phyloP scores from a whole-genome alignment of 2,797 vertebrate genomes.

The Picus viridis region DNA sequence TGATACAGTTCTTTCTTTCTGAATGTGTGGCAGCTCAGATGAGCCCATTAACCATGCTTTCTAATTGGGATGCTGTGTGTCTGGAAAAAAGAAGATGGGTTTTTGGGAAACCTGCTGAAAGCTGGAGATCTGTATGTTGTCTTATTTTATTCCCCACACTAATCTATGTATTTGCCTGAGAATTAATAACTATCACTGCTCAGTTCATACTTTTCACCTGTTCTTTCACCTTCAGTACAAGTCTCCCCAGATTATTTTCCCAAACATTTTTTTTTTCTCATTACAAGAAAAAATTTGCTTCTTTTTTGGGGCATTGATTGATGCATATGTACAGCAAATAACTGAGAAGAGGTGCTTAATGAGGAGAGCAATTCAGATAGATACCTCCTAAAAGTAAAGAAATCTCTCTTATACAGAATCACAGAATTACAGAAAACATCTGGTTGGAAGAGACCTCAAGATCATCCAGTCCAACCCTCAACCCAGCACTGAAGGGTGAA shows the following conservation, averaged over 20 bases:
- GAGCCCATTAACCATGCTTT: background rate
- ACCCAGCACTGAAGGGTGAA: no score
- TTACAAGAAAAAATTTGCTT: background rate
- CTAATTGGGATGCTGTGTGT: background rate
- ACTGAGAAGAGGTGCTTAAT: background rate
- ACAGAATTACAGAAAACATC: no score
- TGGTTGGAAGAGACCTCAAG: no score
- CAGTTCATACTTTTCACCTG: background rate
- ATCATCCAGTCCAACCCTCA: no score
- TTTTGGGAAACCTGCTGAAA: background rate
- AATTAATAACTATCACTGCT: background rate
- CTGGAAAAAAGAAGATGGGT: background rate
- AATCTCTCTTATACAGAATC: background rate
- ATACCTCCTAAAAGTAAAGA: background rate
- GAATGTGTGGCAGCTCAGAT: background rate
- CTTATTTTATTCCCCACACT: background rate
- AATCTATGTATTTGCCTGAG: background rate
- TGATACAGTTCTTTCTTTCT: background rate
- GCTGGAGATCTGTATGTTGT: background rate
- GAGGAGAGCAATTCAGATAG: background rate
- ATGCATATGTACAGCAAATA: background rate
- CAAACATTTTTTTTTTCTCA: background rate
- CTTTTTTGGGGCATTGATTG: background rate
- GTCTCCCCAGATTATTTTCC: background rate
- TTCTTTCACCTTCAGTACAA: background rate